phyloP scores from a whole-genome alignment of 2,888 invertebrate species.

The Lepidochrysops patricia region DNA sequence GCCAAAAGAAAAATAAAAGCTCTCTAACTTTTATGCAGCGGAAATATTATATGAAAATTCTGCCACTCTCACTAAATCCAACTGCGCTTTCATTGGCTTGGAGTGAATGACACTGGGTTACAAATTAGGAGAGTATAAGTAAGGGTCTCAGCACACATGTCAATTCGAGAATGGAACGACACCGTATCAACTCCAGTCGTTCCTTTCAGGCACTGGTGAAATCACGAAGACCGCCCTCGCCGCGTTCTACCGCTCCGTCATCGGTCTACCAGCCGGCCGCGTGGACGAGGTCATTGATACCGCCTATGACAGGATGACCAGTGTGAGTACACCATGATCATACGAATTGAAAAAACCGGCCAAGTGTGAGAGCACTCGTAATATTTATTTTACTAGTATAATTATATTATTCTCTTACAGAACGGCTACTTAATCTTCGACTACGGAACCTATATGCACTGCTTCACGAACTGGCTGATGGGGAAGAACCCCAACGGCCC shows the following conservation, averaged over 20 bases:
- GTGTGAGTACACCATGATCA: conserved; percentile 77
- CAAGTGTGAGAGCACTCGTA: no score
- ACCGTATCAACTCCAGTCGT: no score
- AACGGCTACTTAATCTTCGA: conserved; percentile 80
- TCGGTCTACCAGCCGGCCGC: conserved; percentile 76
- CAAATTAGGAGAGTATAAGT: no score
- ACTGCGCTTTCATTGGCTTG: no score
- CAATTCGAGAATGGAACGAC: no score
- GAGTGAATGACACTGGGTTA: no score
- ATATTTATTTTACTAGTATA: no score
- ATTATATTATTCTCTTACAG: conserved; percentile 74
- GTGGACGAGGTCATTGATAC: conserved; percentile 79
- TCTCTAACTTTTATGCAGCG: no score
- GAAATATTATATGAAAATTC: no score
- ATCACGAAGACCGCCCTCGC: conserved; percentile 79
- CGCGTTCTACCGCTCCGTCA: conserved; percentile 81
- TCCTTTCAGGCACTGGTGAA: conserved; percentile 73
- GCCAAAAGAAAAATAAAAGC: not conserved
- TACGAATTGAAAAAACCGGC: no score
- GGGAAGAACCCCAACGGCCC: conserved; percentile 84
- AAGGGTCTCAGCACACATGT: no score
- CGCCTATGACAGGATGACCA: conserved; percentile 82
- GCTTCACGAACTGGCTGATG: conserved; percentile 83
- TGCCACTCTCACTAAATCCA: no score
- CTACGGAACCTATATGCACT: conserved; percentile 80